Evolutionary conservation across 2,797 vertebrate genomes (phyloP).

Genomic region (Australoheros facetus): DNA sequence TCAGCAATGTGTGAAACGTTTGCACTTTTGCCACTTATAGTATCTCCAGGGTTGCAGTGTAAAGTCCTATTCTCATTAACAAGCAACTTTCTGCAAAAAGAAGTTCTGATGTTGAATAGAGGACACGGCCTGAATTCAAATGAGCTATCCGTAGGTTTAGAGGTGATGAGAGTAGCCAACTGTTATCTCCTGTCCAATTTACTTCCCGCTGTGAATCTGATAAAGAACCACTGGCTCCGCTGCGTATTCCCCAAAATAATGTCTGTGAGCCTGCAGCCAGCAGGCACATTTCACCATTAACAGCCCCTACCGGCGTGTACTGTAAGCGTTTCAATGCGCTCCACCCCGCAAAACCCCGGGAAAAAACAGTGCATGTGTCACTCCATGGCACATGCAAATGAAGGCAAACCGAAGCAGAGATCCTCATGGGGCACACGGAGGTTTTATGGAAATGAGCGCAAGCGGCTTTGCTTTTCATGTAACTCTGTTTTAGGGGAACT

Average conservation of each 20-base stretch:
- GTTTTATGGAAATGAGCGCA: slow-evolving; percentile 72
- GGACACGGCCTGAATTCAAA: slow-evolving; percentile 36
- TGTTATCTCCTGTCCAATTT: slow-evolving; percentile 61
- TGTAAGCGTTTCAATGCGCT: slow-evolving; percentile 29
- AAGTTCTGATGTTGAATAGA: slow-evolving; percentile 34
- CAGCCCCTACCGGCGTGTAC: not conserved
- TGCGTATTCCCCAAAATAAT: slow-evolving; percentile 49
- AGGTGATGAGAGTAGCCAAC: slow-evolving; percentile 47
- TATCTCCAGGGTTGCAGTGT: slow-evolving; percentile 3
- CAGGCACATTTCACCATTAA: slow-evolving; percentile 32
- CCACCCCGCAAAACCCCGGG: slow-evolving; percentile 10
- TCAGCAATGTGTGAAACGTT: slow-evolving; percentile 30
- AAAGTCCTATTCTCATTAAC: slow-evolving; percentile 8
- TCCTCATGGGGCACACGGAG: slow-evolving; percentile 45
- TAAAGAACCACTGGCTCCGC: slow-evolving; percentile 33
- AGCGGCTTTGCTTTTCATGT: slow-evolving; percentile 46
- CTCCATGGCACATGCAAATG: slow-evolving; percentile 66
- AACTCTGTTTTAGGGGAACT: slow-evolving; percentile 36
- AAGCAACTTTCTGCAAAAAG: not conserved
- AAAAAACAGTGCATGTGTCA: slow-evolving; percentile 7
- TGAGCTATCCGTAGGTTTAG: slow-evolving; percentile 38
- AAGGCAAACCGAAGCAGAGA: slow-evolving; percentile 55
- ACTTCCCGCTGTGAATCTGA: slow-evolving; percentile 58
- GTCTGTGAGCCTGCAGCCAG: slow-evolving; percentile 43
- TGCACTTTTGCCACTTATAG: slow-evolving; percentile 10